Evolutionary conservation across 2,888 invertebrate species (phyloP).

Genomic region (Dioctria rufipes): DNA sequence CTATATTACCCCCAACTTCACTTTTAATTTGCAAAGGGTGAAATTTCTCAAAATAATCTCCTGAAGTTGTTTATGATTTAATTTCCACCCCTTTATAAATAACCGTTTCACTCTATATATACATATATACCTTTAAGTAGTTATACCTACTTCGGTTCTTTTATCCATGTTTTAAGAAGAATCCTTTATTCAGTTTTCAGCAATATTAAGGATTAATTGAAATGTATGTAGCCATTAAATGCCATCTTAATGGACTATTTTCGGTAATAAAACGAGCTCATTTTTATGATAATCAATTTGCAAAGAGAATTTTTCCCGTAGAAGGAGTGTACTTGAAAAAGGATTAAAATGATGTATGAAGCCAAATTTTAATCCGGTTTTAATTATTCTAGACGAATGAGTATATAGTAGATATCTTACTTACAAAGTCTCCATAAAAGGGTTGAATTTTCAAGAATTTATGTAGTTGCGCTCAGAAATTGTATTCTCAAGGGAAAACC

Average conservation of each 20-base stretch:
- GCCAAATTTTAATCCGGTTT: constrained; percentile 53
- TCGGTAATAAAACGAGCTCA: constrained; percentile 51
- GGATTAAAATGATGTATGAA: constrained; percentile 55
- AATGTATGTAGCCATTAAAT: constrained; percentile 54
- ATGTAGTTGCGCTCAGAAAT: not conserved
- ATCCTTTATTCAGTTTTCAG: constrained; percentile 48
- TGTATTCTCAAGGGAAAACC: not conserved
- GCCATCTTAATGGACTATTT: constrained; percentile 53
- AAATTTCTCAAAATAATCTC: constrained; percentile 28
- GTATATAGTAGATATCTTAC: not conserved
- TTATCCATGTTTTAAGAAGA: constrained; percentile 37
- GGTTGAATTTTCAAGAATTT: not conserved
- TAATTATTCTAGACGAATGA: constrained; percentile 47
- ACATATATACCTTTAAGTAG: too few relatives aligned
- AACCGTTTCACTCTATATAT: not conserved
- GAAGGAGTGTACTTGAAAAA: constrained; percentile 34
- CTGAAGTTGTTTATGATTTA: constrained; percentile 50
- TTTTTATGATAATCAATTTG: constrained; percentile 56
- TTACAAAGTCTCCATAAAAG: not conserved
- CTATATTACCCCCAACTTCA: too few relatives aligned
- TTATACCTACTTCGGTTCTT: not conserved
- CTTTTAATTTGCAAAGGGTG: constrained; percentile 36
- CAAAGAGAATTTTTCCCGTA: constrained; percentile 22
- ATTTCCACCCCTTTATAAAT: constrained; percentile 41
- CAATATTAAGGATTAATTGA: constrained; percentile 55